phyloP scores from a whole-genome alignment of 2,797 vertebrate genomes.

The Pterois miles region DNA sequence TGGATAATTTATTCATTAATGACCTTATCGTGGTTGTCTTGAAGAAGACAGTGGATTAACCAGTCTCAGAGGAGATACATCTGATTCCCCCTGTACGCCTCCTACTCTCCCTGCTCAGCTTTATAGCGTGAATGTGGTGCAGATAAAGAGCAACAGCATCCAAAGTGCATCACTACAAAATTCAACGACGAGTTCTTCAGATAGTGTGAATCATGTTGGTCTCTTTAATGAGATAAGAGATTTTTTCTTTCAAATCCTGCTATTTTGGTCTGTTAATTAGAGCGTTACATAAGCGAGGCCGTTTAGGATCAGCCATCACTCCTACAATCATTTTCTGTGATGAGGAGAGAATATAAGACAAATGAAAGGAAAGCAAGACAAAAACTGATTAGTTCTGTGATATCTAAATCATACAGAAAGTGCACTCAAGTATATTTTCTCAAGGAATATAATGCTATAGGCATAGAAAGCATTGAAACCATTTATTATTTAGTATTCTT shows the following conservation, averaged over 20 bases:
- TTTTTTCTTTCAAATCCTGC: not conserved
- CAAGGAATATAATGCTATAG: not conserved
- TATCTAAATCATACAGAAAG: not conserved
- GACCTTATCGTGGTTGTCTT: slow-evolving; percentile 73
- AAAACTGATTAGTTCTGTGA: not conserved
- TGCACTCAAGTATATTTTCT: not conserved
- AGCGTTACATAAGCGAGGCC: not conserved
- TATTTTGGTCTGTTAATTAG: slow-evolving; percentile 15
- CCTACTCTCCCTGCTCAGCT: not conserved
- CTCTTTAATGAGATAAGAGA: not conserved
- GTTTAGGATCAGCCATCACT: slow-evolving; percentile 2
- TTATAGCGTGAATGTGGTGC: slow-evolving; percentile 8
- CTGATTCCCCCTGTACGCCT: slow-evolving; percentile 27
- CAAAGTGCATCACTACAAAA: slow-evolving; percentile 7
- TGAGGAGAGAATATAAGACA: not conserved
- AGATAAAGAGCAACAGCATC: slow-evolving; percentile 31
- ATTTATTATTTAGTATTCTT: not conserved
- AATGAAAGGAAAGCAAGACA: not conserved
- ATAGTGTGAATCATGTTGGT: not conserved
- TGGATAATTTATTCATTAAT: slow-evolving; percentile 84
- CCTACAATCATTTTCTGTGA: not conserved
- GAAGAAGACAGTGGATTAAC: slow-evolving; percentile 57
- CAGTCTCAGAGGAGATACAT: slow-evolving; percentile 50
- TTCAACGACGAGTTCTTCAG: not conserved
- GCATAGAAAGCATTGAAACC: not conserved